phyloP scores from a whole-genome alignment of 2,797 vertebrate species.

The Synaphobranchus kaupii region DNA sequence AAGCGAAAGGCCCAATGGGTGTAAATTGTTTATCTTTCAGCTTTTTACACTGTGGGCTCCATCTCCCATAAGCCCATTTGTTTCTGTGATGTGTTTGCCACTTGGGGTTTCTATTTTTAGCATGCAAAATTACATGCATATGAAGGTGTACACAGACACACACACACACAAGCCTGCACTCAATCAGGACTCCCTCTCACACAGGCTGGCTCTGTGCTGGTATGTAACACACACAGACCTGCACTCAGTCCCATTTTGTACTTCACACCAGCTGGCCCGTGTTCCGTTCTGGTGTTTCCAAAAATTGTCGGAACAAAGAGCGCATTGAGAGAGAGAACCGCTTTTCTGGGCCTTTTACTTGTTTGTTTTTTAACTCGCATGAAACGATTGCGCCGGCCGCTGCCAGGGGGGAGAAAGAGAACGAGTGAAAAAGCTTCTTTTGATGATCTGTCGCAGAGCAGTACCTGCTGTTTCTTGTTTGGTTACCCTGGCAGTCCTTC shows the following conservation, averaged over 20 bases:
- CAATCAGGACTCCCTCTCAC: background rate
- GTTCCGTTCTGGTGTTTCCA: background rate
- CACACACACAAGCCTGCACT: background rate
- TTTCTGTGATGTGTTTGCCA: background rate
- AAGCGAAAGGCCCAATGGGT: background rate
- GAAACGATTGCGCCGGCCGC: background rate
- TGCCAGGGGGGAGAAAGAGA: background rate
- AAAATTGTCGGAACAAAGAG: background rate
- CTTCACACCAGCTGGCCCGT: conserved; percentile 9
- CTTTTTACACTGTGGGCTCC: background rate
- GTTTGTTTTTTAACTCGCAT: conserved; percentile 13
- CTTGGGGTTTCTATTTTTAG: background rate
- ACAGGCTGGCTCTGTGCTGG: background rate
- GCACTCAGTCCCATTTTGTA: background rate
- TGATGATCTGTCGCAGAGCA: background rate
- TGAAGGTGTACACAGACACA: background rate
- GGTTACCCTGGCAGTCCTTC: conserved; percentile 6
- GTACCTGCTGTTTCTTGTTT: background rate
- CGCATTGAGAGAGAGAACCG: background rate
- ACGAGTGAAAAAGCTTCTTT: background rate
- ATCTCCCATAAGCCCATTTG: background rate
- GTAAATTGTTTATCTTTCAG: background rate
- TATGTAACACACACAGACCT: background rate
- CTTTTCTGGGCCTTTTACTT: conserved; percentile 7
- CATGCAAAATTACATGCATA: background rate